Conservation (phyloP, 2,797 vertebrate genomes). For the Acridotheres tristis region DNA sequence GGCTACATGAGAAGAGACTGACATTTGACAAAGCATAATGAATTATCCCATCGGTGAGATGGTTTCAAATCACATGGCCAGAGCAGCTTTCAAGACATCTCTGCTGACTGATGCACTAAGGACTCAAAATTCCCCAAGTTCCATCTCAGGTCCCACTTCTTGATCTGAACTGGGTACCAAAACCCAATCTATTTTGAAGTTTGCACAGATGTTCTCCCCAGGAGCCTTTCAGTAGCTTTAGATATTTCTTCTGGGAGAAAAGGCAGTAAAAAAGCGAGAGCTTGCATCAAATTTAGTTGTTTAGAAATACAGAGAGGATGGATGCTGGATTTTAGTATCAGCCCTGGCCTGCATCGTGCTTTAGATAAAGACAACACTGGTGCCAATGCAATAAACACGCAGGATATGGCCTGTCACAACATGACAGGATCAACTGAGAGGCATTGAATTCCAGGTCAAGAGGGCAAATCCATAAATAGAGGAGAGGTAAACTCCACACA, state of each 20-base stretch:
- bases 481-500: constrained; percentile 49
- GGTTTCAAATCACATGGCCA: background rate
- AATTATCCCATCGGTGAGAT: background rate
- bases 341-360: background rate
- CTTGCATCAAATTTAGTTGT: background rate
- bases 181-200: background rate
- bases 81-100: background rate
- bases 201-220: background rate
- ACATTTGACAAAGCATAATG: background rate
- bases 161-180: background rate
- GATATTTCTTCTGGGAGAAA: background rate
- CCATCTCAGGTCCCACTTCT: background rate
- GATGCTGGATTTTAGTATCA: background rate
- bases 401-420: constrained; percentile 31
- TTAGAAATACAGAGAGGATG: background rate
- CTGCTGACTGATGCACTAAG: background rate
- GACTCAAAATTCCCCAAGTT: background rate
- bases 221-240: background rate
- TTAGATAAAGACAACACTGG: background rate
- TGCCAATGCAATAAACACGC: constrained; percentile 31
- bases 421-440: constrained; percentile 5
- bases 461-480: constrained; percentile 65
- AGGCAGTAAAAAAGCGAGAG: background rate
- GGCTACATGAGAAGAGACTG: background rate
- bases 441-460: constrained; percentile 54